A percentile compares a stretch with the other conserved stretches of the same genome.
These are phyloP conservation scores for Protobothrops flavoviridis DNA, from an alignment of 2,113 vertebrate genomes.

Conservation along the genomic window DNA sequence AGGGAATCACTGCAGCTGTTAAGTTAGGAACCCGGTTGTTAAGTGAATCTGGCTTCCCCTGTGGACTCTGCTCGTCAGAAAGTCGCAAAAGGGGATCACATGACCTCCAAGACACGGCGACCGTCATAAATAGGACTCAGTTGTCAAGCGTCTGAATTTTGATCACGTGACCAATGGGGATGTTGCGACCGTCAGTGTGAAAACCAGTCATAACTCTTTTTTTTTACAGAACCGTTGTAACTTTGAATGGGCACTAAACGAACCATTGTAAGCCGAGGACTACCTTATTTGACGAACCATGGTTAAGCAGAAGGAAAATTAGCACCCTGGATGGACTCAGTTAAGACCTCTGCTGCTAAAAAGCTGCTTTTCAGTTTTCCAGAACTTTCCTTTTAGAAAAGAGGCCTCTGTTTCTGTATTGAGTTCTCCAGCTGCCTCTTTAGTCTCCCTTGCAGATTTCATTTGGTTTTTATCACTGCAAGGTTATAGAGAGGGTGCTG, in stretches of 20 bases:
- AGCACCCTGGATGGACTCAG: not conserved
- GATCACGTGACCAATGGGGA: not conserved
- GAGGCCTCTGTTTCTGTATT: not conserved
- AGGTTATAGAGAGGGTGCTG: not conserved
- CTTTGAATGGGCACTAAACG: not conserved
- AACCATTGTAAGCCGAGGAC: not conserved
- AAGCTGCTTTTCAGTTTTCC: not conserved
- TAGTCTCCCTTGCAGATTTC: not conserved
- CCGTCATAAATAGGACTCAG: not conserved
- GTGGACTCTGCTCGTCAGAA: not conserved
- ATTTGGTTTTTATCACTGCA: not conserved
- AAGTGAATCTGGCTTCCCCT: no score
- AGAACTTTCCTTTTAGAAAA: not conserved
- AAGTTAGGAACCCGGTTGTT: not conserved
- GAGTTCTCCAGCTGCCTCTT: not conserved
- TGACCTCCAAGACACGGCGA: no score
- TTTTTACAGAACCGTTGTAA: not conserved
- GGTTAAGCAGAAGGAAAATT: not conserved
- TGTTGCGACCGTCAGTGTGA: not conserved
- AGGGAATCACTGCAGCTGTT: not conserved
- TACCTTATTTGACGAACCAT: not conserved
- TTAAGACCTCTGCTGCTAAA: not conserved
- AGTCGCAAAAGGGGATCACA: not conserved
- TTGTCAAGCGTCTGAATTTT: not conserved
- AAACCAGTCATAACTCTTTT: not conserved